Conservation (phyloP, 1,140 invertebrate genomes). For the Drosophila pandora region DNA sequence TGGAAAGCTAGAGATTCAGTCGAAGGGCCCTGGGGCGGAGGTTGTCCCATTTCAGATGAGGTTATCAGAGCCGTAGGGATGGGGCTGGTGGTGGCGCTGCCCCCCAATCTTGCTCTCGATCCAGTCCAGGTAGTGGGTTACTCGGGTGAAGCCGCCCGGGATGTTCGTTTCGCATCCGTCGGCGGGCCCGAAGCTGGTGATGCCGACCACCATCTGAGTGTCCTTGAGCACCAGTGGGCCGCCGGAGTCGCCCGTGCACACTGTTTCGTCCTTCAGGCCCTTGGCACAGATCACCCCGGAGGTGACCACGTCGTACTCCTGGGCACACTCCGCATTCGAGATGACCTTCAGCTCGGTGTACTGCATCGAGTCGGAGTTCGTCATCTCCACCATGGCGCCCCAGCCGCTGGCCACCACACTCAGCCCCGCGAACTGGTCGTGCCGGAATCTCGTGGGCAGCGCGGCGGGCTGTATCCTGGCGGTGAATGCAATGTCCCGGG, state of each 20-base stretch:
- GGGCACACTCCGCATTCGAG: slow-evolving; percentile 69
- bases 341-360: slow-evolving; percentile 80
- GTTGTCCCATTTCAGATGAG: slow-evolving; percentile 40
- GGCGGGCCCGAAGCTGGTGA: slow-evolving; percentile 79
- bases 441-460: slow-evolving; percentile 46
- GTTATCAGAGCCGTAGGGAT: slow-evolving; percentile 65
- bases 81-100: slow-evolving; percentile 30
- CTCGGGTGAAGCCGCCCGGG: slow-evolving; percentile 76
- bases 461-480: slow-evolving; percentile 66
- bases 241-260: slow-evolving; percentile 79
- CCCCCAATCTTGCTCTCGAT: slow-evolving; percentile 75
- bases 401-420: slow-evolving; percentile 80
- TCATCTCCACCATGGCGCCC: slow-evolving; percentile 73
- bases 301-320: slow-evolving; percentile 78
- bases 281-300: slow-evolving; percentile 76
- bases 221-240: slow-evolving; percentile 75
- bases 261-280: slow-evolving; percentile 74
- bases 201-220: slow-evolving; percentile 74
- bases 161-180: slow-evolving; percentile 79
- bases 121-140: slow-evolving; percentile 79
- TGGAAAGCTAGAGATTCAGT: slow-evolving; percentile 75
- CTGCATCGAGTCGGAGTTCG: slow-evolving; percentile 75
- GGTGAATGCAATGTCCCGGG: slow-evolving; percentile 62
- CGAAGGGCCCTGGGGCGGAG: slow-evolving; percentile 25
- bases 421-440: slow-evolving; percentile 64